These are phyloP conservation scores for Syncerus caffer DNA, from an alignment of 2,797 vertebrate genomes.

Conservation along the genomic window DNA sequence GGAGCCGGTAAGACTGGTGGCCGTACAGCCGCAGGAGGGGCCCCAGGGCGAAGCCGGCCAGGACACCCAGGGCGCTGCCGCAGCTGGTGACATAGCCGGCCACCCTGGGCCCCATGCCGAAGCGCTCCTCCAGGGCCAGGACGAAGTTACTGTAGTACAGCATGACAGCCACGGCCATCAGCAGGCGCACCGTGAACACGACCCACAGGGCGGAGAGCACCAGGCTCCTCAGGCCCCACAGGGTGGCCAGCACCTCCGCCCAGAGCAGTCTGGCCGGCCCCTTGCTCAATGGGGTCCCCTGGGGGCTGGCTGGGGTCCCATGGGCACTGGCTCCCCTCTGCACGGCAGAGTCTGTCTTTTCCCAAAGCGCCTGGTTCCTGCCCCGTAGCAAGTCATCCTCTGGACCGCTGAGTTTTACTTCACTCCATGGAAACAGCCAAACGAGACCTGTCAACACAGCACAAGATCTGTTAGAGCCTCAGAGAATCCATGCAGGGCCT, in stretches of 20 bases:
- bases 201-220: conserved; percentile 92
- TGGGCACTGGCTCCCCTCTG: neutral
- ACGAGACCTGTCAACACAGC: conserved; percentile 86
- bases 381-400: neutral
- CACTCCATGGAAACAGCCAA: conserved; percentile 91
- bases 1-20: conserved; percentile 82
- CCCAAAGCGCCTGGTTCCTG: neutral
- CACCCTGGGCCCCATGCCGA: conserved; percentile 89
- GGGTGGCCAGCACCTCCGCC: conserved; percentile 84
- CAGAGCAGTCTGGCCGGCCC: conserved; percentile 77
- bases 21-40: conserved; percentile 89
- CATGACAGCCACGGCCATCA: conserved; percentile 94
- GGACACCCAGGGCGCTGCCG: conserved; percentile 91
- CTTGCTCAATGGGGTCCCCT: neutral
- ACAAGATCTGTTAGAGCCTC: fast-evolving
- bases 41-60: conserved; percentile 91
- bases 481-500: fast-evolving
- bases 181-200: conserved; percentile 91
- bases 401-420: conserved; percentile 73
- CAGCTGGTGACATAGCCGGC: conserved; percentile 94
- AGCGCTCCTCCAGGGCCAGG: conserved; percentile 95
- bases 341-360: neutral
- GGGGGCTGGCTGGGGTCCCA: neutral
- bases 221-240: conserved; percentile 87
- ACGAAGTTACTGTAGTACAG: conserved; percentile 96